A percentile compares a stretch with the other conserved stretches of the same genome.
Conservation (phyloP, 2,797 vertebrate species). For the Emys orbicularis region DNA sequence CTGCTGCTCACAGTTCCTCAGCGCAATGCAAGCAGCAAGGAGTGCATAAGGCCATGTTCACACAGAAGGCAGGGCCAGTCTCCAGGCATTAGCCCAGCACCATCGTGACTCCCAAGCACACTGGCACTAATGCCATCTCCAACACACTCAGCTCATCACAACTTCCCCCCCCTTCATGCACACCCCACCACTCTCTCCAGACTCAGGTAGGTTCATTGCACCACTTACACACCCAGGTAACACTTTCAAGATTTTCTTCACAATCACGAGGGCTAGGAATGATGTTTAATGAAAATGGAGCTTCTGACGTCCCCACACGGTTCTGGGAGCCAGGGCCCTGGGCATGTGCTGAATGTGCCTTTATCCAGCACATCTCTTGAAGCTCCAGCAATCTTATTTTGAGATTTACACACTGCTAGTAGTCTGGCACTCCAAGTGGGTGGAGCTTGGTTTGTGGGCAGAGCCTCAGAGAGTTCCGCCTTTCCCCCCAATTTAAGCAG, state of each 20-base stretch:
- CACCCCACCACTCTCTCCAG: background rate
- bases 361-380: background rate
- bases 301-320: background rate
- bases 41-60: background rate
- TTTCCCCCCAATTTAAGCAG: too few species aligned
- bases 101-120: background rate
- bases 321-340: too few species aligned
- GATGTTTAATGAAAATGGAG: background rate
- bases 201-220: too few species aligned
- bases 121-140: too few species aligned
- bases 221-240: too few species aligned
- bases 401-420: too few species aligned
- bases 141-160: too few species aligned
- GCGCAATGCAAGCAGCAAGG: background rate
- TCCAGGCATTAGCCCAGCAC: background rate
- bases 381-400: background rate
- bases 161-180: background rate
- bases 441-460: too few species aligned
- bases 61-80: background rate
- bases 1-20: background rate
- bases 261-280: background rate
- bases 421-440: background rate
- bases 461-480: too few species aligned
- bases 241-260: too few species aligned
- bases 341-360: background rate